Percentiles rank a stretch among this genome's conserved stretches.
phyloP scores from a whole-genome alignment of 2,888 invertebrate species.

The Philhelius pedissequus region DNA sequence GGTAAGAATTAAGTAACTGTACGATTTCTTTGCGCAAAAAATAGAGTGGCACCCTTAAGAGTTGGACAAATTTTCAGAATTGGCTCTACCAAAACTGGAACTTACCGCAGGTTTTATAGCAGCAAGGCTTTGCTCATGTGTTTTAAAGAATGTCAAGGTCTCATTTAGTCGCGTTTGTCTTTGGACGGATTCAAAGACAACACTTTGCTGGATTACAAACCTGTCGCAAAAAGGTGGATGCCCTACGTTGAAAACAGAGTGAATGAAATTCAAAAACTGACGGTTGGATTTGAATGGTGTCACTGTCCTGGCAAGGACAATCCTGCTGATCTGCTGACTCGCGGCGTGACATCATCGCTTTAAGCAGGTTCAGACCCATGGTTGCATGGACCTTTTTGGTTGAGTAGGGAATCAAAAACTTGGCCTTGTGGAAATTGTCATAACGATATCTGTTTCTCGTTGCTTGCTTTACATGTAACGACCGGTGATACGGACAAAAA shows the following conservation, averaged over 20 bases:
- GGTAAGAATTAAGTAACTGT: too few species aligned
- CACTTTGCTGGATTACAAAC: constrained; percentile 7
- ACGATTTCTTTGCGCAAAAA: too few species aligned
- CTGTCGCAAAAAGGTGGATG: background rate
- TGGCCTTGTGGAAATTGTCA: too few species aligned
- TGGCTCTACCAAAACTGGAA: too few species aligned
- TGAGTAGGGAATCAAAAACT: too few species aligned
- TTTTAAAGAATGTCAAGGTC: background rate
- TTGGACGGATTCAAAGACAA: constrained; percentile 8
- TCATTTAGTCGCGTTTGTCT: background rate
- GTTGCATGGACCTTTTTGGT: background rate
- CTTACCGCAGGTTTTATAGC: too few species aligned
- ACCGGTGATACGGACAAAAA: too few species aligned
- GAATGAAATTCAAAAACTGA: background rate
- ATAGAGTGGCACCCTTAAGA: too few species aligned
- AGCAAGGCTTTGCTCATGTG: too few species aligned
- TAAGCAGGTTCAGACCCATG: background rate
- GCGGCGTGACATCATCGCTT: background rate
- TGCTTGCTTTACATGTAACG: too few species aligned
- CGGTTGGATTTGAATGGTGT: background rate
- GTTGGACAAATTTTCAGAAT: too few species aligned
- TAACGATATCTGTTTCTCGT: too few species aligned
- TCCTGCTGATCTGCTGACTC: constrained; percentile 8
- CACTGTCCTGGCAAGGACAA: background rate
- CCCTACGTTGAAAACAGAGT: constrained; percentile 1